Evolutionary conservation across 2,113 vertebrate species (phyloP).

Genomic region (Heptranchias perlo): DNA sequence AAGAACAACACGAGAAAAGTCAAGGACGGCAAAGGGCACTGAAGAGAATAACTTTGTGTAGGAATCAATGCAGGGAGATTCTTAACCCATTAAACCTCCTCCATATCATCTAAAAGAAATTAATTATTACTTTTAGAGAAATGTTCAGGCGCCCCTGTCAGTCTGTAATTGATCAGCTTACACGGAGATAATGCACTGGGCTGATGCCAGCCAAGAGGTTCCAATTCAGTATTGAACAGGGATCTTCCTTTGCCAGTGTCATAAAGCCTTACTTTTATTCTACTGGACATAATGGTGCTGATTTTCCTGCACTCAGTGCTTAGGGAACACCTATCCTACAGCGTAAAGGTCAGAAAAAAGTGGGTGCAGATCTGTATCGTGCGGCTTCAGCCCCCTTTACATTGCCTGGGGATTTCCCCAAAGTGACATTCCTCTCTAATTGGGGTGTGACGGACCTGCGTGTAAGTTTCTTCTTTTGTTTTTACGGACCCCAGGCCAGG

Average conservation of each 20-base stretch:
- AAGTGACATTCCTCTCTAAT: neutral
- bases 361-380: neutral
- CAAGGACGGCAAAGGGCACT: neutral
- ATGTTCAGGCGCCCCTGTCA: neutral
- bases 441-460: neutral
- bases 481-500: neutral
- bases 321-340: neutral
- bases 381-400: neutral
- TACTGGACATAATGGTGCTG: neutral
- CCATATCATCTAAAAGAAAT: neutral
- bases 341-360: neutral
- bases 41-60: neutral
- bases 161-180: neutral
- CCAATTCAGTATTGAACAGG: neutral
- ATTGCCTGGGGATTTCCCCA: neutral
- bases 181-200: neutral
- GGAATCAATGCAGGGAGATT: neutral
- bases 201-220: neutral
- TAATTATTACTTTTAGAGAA: no score
- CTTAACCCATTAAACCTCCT: neutral
- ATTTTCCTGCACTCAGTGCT: neutral
- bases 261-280: no score
- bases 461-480: no score
- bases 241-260: neutral
- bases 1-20: neutral